Evolutionary conservation across 2,888 invertebrate genomes (phyloP).

Genomic region (Macaria notata): DNA sequence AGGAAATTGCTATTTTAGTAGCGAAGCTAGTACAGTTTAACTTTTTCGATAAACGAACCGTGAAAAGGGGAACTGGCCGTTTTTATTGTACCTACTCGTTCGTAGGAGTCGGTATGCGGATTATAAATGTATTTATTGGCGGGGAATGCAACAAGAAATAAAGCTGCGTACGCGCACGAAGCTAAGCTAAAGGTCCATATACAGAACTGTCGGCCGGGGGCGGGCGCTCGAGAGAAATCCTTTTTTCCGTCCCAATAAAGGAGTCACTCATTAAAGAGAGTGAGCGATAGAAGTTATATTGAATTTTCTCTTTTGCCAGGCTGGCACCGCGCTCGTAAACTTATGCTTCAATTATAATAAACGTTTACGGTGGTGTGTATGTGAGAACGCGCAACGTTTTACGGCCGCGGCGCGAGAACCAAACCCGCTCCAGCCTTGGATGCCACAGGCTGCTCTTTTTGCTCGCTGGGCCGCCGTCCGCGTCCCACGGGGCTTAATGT

Average conservation of each 20-base stretch:
- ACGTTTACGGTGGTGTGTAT: slow-evolving; percentile 67
- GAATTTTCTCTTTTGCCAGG: slow-evolving; percentile 60
- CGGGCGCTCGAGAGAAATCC: slow-evolving; percentile 1
- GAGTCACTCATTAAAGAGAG: slow-evolving; percentile 24
- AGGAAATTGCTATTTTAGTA: too few relatives aligned
- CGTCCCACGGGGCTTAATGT: not conserved
- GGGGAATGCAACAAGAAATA: not conserved
- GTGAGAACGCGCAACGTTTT: slow-evolving; percentile 70
- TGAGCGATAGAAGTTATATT: slow-evolving; percentile 44
- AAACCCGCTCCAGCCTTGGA: slow-evolving; percentile 47
- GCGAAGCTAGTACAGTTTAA: too few relatives aligned
- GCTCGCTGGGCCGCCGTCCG: slow-evolving; percentile 32
- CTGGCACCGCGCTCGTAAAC: slow-evolving; percentile 68
- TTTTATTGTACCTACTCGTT: not conserved
- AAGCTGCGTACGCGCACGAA: not conserved
- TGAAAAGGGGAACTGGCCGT: too few relatives aligned
- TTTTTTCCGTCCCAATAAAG: slow-evolving; percentile 17
- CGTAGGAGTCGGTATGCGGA: not conserved
- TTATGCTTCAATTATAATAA: slow-evolving; percentile 77
- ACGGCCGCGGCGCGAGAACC: slow-evolving; percentile 59
- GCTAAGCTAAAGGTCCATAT: not conserved
- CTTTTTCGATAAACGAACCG: too few relatives aligned
- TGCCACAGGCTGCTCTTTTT: slow-evolving; percentile 64
- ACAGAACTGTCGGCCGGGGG: slow-evolving; percentile 1
- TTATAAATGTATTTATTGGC: not conserved